Percentiles rank a stretch among this genome's conserved stretches.
Evolutionary conservation across 2,797 vertebrate genomes (phyloP).

Genomic region (Acanthiza pusilla): DNA sequence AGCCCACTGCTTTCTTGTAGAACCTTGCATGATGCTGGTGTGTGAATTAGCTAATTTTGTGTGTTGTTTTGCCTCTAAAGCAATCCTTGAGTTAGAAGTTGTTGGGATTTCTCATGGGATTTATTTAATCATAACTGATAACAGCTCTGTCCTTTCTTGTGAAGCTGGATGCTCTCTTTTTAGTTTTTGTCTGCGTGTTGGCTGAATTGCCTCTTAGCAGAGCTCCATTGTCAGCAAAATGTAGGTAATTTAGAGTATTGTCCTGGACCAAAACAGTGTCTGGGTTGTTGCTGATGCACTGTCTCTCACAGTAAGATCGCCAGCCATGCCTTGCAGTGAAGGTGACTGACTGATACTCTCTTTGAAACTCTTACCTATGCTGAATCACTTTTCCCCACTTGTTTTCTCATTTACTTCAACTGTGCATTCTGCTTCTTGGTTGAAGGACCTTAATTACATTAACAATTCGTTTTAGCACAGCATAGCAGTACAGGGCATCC

Average conservation of each 20-base stretch:
- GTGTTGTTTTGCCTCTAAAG: not conserved
- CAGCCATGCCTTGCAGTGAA: not conserved
- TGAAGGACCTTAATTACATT: not conserved
- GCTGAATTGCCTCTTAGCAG: not conserved
- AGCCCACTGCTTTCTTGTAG: not conserved
- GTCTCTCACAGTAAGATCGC: not conserved
- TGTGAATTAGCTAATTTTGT: not conserved
- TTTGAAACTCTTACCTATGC: not conserved
- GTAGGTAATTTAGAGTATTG: not conserved
- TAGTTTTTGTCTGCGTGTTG: not conserved
- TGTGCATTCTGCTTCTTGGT: not conserved
- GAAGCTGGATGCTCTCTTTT: not conserved
- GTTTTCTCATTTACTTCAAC: not conserved
- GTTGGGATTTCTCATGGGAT: not conserved
- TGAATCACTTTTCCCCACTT: not conserved
- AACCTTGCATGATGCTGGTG: not conserved
- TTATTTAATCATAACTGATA: not conserved
- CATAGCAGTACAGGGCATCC: not conserved
- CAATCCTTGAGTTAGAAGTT: not conserved
- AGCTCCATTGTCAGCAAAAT: not conserved
- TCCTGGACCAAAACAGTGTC: not conserved
- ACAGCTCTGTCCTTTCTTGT: not conserved
- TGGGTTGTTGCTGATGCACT: not conserved
- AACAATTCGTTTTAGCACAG: not conserved
- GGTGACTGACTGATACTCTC: not conserved